Evolutionary conservation across 2,888 invertebrate species (phyloP).

Genomic region (Galeruca laticollis): DNA sequence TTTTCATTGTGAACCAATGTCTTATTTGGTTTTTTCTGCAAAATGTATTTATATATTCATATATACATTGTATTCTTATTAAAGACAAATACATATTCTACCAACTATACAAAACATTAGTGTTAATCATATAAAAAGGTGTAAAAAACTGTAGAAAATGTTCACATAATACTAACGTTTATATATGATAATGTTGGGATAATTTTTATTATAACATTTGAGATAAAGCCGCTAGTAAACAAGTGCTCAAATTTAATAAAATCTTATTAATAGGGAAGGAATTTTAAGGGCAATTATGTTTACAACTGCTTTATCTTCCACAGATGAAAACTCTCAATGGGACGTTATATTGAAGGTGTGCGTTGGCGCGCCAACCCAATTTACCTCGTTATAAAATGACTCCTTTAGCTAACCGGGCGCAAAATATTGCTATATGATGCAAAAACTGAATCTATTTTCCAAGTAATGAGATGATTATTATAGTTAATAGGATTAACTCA

Average conservation of each 20-base stretch:
- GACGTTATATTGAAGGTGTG: conserved; percentile 30
- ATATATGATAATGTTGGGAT: conserved; percentile 21
- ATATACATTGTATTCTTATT: too few relatives aligned
- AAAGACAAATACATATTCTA: too few relatives aligned
- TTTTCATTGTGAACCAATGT: too few relatives aligned
- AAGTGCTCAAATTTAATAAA: conserved; percentile 33
- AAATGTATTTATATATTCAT: too few relatives aligned
- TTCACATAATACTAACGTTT: too few relatives aligned
- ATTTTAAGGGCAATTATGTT: conserved; percentile 34
- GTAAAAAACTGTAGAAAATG: too few relatives aligned
- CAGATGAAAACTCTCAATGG: conserved; percentile 24
- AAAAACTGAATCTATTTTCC: conserved; percentile 17
- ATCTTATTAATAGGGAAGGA: conserved; percentile 35
- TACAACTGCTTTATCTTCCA: conserved; percentile 31
- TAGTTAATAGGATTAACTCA: conserved; percentile 1
- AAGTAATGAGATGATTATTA: conserved; percentile 14
- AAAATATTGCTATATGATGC: conserved; percentile 12
- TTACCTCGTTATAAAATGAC: conserved; percentile 32
- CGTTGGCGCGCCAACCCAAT: conserved; percentile 29
- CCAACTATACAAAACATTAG: too few relatives aligned
- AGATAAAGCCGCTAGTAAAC: conserved; percentile 27
- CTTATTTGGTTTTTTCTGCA: too few relatives aligned
- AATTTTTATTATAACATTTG: conserved; percentile 33
- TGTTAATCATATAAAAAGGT: too few relatives aligned
- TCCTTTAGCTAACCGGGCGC: conserved; percentile 22